Base-by-base conservation (phyloP, 1,140 invertebrate genomes). In the Cydia strobilella region DNA sequence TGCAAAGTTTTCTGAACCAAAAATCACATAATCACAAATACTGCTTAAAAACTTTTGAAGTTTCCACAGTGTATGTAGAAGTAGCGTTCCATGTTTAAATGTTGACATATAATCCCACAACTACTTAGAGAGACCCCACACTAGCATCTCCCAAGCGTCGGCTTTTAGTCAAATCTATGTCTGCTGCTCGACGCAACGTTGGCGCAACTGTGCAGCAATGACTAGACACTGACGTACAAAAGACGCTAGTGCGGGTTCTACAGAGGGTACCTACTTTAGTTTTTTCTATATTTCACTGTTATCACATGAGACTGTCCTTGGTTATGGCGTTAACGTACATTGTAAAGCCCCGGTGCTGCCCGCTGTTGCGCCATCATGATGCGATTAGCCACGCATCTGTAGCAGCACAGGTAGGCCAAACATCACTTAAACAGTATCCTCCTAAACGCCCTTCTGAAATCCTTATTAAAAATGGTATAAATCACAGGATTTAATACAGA, bases 401-500 rank as follows among this genome's bases (percentile, higher is more conserved):
- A 96, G 92, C 95, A 95, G 94, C 95, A 96, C 95, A 96, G 95
- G 93, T 95, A 95, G 82, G 95, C 95, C 93, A 95, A 95, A 96
- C 95, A 96, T 97, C 96, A 98, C 95, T 98, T 98, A 93, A 98
- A 98, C 84, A 99, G 94, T 93, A 99, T 98, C 85, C 98, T 95
- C 78, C 97, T 95, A 90, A 99, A 99, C 12, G 98, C 98, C 84
- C 97, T 95, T 75, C 98, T 95, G 93, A 99, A 99, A 93, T 99
- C 99, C 93, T 99, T 98, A 93, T 99, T 99, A 94, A 99, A 99
- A 84, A 99, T 99, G 65, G 98, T 99, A 93, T 99, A 99, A 79
- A 99, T 99, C 80, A 99, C 97, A 15, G 98, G 99, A 93, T 99
- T 99, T 35, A 99, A 95, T 48, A 98, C 98, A 35, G 98, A 99